phyloP scores from a whole-genome alignment of 2,888 invertebrate genomes.

The Amblyjoppa proteus region DNA sequence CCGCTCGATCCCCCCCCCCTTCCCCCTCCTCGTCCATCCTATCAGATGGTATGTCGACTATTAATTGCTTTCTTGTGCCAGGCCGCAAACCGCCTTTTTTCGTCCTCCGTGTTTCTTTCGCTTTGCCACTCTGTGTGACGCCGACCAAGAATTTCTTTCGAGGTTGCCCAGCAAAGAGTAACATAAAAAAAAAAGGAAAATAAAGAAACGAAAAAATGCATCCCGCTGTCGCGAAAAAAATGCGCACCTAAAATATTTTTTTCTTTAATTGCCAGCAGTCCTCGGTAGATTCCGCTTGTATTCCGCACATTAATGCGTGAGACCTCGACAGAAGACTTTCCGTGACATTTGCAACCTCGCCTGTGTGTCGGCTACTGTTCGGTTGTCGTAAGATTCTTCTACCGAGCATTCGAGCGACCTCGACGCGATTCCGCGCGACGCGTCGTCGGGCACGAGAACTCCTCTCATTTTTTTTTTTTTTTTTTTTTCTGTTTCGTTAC shows the following conservation, averaged over 20 bases:
- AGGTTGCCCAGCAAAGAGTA: not conserved
- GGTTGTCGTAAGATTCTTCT: not conserved
- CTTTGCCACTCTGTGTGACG: not conserved
- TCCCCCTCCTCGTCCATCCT: not conserved
- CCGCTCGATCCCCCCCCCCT: not conserved
- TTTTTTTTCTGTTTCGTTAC: constrained; percentile 68
- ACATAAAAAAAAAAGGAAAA: not conserved
- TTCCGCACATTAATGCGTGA: constrained; percentile 1
- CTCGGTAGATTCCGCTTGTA: constrained; percentile 22
- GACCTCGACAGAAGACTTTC: constrained; percentile 14
- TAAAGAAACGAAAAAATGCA: not conserved
- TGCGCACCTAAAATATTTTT: constrained; percentile 38
- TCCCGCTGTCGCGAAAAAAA: constrained; percentile 39
- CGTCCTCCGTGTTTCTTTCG: not conserved
- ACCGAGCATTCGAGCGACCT: constrained; percentile 26
- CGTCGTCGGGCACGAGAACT: constrained; percentile 29
- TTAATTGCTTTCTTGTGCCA: constrained; percentile 61
- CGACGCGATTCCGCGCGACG: constrained; percentile 58
- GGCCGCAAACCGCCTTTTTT: constrained; percentile 23
- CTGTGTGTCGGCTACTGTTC: not conserved
- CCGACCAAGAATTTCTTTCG: constrained; percentile 43
- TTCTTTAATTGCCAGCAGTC: constrained; percentile 42
- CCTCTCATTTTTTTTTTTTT: constrained; percentile 1
- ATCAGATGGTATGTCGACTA: constrained; percentile 57
- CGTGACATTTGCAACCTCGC: not conserved